Base-by-base conservation (phyloP, 2,797 vertebrate genomes). In the Hydrocynus forskahlii region DNA sequence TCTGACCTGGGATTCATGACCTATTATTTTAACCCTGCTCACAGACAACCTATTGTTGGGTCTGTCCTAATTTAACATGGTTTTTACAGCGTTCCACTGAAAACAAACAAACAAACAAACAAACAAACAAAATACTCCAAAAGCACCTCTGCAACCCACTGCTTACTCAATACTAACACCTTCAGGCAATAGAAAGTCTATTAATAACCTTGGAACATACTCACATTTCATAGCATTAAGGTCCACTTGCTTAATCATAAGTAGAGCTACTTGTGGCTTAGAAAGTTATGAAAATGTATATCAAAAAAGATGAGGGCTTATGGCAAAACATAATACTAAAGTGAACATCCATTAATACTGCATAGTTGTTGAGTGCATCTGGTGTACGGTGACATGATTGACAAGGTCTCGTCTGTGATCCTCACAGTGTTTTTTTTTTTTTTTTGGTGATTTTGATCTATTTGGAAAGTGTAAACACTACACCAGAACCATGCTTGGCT, bases 361-460 rank as follows among this genome's bases (percentile, higher is more conserved):
- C 95, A 95, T 95, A 95, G 94, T 94, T 89, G 82, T 90, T 92
- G 90, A 94, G 92, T 93, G 93, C 91, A 92, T 92, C 89, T 84
- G 87, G 87, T 87, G 89, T 69, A 54, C 80, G 38, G 81, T 89
- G 64, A 84, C 87, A 86, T 88, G 86, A 88, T 84, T 74, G 88
- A 89, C 89, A 86, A 79, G 54, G 83, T 85, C 87, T 82, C 76
- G 88, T 86, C 88, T 88, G 88, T 89, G 76, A 21, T 88, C 88
- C 86, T 88, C 87, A 86, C 82, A 88, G 84, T 84, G 81, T 75
- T 90, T 76, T 9, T 72, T 72, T 69, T 55, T 76, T 5, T 35
- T 76, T 90, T 93, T 93, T 94, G 92, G 92, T 92, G 91, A 91
- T 89, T 85, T 87, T 89, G 89, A 86, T 92, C 89, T 90, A 88